phyloP scores from a whole-genome alignment of 2,888 invertebrate genomes.

The Dynastes grantii region DNA sequence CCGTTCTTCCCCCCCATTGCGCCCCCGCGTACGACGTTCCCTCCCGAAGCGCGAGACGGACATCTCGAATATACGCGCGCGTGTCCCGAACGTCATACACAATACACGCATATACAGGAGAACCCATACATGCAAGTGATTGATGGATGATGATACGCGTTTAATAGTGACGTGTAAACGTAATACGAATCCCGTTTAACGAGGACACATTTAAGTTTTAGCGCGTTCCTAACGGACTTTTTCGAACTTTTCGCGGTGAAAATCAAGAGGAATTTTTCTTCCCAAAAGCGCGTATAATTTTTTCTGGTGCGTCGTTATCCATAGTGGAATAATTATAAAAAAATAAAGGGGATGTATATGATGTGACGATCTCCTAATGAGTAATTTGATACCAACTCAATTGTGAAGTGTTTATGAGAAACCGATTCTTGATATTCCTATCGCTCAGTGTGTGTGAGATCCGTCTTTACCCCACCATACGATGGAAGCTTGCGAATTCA shows the following conservation, averaged over 20 bases:
- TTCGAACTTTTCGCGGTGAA: slow-evolving; percentile 3
- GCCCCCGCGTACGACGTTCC: slow-evolving; percentile 60
- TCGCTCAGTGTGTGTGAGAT: not conserved
- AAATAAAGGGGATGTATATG: too few species aligned
- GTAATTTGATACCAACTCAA: not conserved
- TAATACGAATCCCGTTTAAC: not conserved
- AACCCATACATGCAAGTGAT: slow-evolving; percentile 50
- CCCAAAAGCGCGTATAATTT: too few species aligned
- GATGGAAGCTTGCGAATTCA: slow-evolving; percentile 21
- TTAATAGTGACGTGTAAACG: not conserved
- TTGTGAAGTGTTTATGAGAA: slow-evolving; percentile 20
- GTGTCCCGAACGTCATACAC: slow-evolving; percentile 52
- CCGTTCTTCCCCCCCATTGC: slow-evolving; percentile 66
- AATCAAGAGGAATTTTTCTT: too few species aligned
- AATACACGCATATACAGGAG: slow-evolving; percentile 3
- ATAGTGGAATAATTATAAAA: too few species aligned
- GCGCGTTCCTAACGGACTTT: slow-evolving; percentile 2
- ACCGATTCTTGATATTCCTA: slow-evolving; percentile 13
- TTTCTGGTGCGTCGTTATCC: too few species aligned
- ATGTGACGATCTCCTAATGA: too few species aligned
- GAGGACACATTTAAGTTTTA: not conserved
- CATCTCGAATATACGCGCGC: slow-evolving; percentile 53
- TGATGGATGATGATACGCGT: slow-evolving; percentile 56
- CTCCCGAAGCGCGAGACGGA: slow-evolving; percentile 50
- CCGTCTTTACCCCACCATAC: not conserved